These are phyloP conservation scores for Laspeyria flexula DNA, from an alignment of 2,888 invertebrate species.

Conservation along the genomic window DNA sequence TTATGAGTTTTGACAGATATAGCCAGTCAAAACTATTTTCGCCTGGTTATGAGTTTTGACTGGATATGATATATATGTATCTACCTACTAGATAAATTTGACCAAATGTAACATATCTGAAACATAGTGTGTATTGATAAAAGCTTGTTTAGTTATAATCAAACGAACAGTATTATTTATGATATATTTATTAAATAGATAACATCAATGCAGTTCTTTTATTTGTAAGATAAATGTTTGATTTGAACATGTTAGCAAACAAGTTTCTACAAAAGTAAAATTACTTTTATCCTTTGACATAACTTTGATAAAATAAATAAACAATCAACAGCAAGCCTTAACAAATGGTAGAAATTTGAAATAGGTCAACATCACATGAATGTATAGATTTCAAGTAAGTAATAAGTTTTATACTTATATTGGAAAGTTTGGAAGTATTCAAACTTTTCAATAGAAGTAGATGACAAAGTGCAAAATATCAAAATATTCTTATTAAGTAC, in stretches of 20 bases:
- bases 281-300: not conserved
- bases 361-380: not conserved
- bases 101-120: no score
- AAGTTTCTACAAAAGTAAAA: not conserved
- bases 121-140: no score
- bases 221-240: slow-evolving; percentile 3
- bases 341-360: not conserved
- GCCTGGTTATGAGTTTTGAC: no score
- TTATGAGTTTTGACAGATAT: no score
- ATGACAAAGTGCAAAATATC: no score
- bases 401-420: not conserved
- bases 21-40: no score
- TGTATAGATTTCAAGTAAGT: not conserved
- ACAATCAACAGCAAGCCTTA: slow-evolving; percentile 11
- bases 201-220: slow-evolving; percentile 17
- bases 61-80: no score
- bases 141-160: slow-evolving; percentile 10
- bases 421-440: no score
- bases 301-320: not conserved
- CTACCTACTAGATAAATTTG: no score
- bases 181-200: slow-evolving; percentile 37
- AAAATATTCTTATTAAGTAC: no score
- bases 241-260: not conserved
- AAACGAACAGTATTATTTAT: slow-evolving; percentile 44
- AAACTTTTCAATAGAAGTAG: no score